Percentiles rank a stretch among this genome's conserved stretches.
Evolutionary conservation across 2,888 invertebrate genomes (phyloP).

Genomic region (Macrophya alboannulata): DNA sequence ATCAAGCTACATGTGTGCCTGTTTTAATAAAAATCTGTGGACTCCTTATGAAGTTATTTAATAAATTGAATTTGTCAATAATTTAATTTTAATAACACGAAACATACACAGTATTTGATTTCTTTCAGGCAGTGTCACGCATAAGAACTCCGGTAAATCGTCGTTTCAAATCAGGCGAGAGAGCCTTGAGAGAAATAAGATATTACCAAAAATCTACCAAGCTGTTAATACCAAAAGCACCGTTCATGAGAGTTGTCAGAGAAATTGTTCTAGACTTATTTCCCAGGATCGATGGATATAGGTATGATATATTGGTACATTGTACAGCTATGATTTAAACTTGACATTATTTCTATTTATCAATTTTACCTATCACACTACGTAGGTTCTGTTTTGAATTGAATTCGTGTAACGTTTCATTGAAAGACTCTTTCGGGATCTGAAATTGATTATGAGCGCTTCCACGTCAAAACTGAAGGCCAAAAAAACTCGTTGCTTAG

Average conservation of each 20-base stretch:
- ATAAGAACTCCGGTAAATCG: constrained; percentile 13
- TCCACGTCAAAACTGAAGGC: too few species aligned
- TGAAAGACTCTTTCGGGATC: too few species aligned
- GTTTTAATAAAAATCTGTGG: background rate
- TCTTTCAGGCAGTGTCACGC: background rate
- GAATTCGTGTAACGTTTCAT: too few species aligned
- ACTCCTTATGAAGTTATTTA: background rate
- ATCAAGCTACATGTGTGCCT: background rate
- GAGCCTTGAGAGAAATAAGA: constrained; percentile 71
- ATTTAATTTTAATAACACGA: background rate
- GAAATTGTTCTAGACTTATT: constrained; percentile 76
- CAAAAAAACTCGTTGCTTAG: too few species aligned
- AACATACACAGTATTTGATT: background rate
- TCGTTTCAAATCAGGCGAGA: background rate
- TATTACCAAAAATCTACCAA: constrained; percentile 70
- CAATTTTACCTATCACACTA: background rate
- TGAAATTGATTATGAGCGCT: too few species aligned
- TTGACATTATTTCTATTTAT: background rate
- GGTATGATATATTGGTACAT: constrained; percentile 63
- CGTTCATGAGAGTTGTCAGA: constrained; percentile 80
- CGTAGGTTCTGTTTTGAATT: too few species aligned
- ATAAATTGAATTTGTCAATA: background rate
- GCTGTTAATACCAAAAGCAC: constrained; percentile 78
- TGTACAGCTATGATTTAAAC: background rate
- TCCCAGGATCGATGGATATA: constrained; percentile 62